phyloP scores from a whole-genome alignment of 2,888 invertebrate genomes.

The Sympetrum striolatum region DNA sequence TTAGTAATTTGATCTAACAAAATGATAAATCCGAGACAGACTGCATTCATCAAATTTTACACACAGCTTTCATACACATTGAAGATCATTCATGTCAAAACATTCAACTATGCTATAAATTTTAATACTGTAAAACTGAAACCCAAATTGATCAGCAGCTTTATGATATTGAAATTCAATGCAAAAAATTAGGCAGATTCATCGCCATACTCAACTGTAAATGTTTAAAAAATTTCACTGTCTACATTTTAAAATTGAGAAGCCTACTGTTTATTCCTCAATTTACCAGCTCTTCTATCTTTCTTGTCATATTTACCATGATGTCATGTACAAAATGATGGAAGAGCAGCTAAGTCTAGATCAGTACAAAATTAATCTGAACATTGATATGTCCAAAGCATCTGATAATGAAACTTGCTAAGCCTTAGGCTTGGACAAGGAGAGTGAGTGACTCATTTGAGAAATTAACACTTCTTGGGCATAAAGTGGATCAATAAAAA shows the following conservation, averaged over 20 bases:
- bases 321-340: conserved; percentile 25
- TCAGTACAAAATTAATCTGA: conserved; percentile 36
- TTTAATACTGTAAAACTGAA: conserved; percentile 6
- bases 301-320: conserved; percentile 8
- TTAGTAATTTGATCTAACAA: conserved; percentile 9
- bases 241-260: conserved; percentile 1
- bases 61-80: conserved; percentile 25
- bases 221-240: background rate
- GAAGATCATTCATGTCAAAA: conserved; percentile 15
- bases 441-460: conserved; percentile 21
- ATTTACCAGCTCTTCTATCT: conserved; percentile 20
- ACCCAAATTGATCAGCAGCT: conserved; percentile 12
- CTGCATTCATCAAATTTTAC: conserved; percentile 24
- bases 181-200: conserved; percentile 22
- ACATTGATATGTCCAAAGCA: conserved; percentile 41
- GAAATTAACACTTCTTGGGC: conserved; percentile 8
- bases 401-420: conserved; percentile 34
- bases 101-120: conserved; percentile 20
- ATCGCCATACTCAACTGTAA: conserved; percentile 29
- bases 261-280: background rate
- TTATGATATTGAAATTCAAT: background rate
- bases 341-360: conserved; percentile 22
- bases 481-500: conserved; percentile 14
- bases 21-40: conserved; percentile 14
- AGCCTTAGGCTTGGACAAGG: conserved; percentile 16